Conservation (phyloP, 2,797 vertebrate genomes). For the Pseudomugil gertrudae region DNA sequence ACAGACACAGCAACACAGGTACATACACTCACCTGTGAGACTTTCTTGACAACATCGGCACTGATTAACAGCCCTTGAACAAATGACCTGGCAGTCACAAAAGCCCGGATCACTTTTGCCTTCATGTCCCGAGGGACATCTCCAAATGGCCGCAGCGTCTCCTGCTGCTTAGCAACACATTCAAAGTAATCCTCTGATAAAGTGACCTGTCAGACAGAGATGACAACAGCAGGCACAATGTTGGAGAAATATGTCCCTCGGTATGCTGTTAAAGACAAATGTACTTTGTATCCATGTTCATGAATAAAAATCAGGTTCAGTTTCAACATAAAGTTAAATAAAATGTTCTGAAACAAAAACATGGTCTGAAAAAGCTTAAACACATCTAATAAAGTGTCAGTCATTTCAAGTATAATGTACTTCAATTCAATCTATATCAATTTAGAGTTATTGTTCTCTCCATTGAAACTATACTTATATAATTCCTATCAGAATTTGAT, state of each 20-base stretch:
- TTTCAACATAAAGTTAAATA: background rate
- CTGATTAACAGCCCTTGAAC: constrained; percentile 88
- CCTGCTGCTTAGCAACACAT: constrained; percentile 91
- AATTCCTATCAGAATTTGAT: background rate
- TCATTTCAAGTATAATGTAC: no score
- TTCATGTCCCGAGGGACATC: constrained; percentile 89
- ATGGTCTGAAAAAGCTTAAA: no score
- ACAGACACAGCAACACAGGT: background rate
- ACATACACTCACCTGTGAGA: constrained; percentile 86
- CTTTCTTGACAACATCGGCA: constrained; percentile 87
- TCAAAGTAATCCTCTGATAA: constrained; percentile 91
- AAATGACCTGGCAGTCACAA: constrained; percentile 89
- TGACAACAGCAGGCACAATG: background rate
- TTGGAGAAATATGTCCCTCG: constrained; percentile 1
- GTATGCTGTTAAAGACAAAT: constrained; percentile 1
- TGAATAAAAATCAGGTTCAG: background rate
- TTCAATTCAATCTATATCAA: no score
- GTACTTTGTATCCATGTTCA: background rate
- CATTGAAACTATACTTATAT: background rate
- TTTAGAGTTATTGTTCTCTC: background rate
- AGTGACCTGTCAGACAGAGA: constrained; percentile 74
- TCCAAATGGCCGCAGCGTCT: constrained; percentile 88
- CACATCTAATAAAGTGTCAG: no score
- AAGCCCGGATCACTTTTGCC: constrained; percentile 85
- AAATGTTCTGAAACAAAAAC: no score